Base-by-base conservation (phyloP, 1,140 invertebrate genomes). In the Rhagoletis zephyria region DNA sequence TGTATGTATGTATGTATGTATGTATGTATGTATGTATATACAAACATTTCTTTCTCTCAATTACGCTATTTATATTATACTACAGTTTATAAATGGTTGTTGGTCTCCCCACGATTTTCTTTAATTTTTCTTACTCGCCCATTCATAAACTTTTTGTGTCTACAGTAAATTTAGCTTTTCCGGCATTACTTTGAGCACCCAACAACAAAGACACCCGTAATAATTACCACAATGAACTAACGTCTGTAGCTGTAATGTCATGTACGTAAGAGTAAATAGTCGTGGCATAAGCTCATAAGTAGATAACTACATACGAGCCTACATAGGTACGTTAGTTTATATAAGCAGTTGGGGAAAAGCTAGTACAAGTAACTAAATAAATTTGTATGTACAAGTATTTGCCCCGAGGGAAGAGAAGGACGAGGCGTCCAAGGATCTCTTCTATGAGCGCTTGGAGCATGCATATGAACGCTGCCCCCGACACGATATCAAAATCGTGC, bases 151-250 rank as follows among this genome's bases (percentile, higher is more conserved):
- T 85, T 56, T 60, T 85, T 42, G 60, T 60, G 81, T 42, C 2
- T 85, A 19, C 12, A 85, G 81, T 85, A 40, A 85, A 85, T 85
- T 85, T 85, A 63, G 19, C 56, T 85, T 59, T 63, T 60, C 51
- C 42, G 67, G 67, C 67, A 74, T 74, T 16, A 16, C 40, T 85
- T 85, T 9, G 19, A 42, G 56, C 60, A 60, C 51, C 40, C 81
- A 85, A 85, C 48, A 30, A 85, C 81, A 85, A 40, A 6, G 16
- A 16, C n/a, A 59, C 12, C 16, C 51, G 2, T n/a, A 30, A 60
- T 63, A 60, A 12, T 63, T 85, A 12, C 60, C 51, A 85, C 81
- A 85, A 85, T 16, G 14, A 48, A 12, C 5, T 2, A 74, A 48
- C 42, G 40, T 74, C 45, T 70, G 12, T 45, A 45, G 40, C 67